Evolutionary conservation across 2,113 vertebrate species (phyloP), one percentile per base, ranked within the genome.

Genomic region (Clarias macrocephalus): DNA sequence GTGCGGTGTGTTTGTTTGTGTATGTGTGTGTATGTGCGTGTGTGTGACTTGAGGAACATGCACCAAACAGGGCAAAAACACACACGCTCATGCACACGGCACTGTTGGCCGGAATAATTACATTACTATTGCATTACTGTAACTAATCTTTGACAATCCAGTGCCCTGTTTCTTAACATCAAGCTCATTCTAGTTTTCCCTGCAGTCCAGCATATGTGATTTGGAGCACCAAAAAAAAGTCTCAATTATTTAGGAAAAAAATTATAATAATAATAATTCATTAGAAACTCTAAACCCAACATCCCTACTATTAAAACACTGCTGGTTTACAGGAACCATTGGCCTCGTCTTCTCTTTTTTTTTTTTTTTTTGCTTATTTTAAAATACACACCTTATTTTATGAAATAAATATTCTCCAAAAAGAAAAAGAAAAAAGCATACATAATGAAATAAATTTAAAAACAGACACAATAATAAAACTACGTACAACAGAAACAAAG

Each of bases 21-120:
- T 33, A 33, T 33, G 2, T 33, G 2, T 33, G 2, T 33, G 2
- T 33, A 2, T 33, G 33, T 33, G 33, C 2, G 48, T 42, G 4
- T 48, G 48, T 65, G 62, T 30, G 82, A 86, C 25, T 60, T 89
- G 88, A 88, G 86, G 80, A 88, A 90, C 30, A 33, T 75, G 76
- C 80, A 63, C 80, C 16, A 11, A 73, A n/a, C 23, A 52, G 23
- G 12, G 42, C 5, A n/a, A 76, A 3, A 9, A 12, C 65, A 63
- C 66, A 30, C 12, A 15, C 28, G 3, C 66, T 15, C 28, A 19
- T 30, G 33, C 66, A 70, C 66, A 70, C 15, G n/a, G 63, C 62
- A 65, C 1, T 68, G 65, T 2, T 30, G 65, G 65, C 65, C 7
- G 19, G 21, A 73, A 73, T 56, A 13, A 56, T 18, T 56, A 54